Percentiles rank a stretch among this genome's conserved stretches.
Evolutionary conservation across 2,888 invertebrate species (phyloP).

Genomic region (Liopterus haemorrhoidalis): DNA sequence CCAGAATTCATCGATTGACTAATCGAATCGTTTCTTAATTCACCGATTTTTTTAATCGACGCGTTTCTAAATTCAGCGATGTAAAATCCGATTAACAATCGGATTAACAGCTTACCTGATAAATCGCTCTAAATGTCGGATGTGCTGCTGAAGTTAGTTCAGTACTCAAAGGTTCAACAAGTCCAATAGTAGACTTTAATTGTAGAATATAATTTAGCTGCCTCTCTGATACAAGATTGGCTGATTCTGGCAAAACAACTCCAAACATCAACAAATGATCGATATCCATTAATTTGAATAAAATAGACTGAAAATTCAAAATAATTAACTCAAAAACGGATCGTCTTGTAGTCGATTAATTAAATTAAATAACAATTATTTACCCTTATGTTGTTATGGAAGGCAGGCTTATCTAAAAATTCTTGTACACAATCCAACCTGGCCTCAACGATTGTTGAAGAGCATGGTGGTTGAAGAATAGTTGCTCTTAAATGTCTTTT

Average conservation of each 20-base stretch:
- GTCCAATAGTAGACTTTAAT: constrained; percentile 70
- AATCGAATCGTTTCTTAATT: too few species aligned
- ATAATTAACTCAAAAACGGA: constrained; percentile 20
- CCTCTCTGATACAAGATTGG: constrained; percentile 57
- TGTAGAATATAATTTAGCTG: constrained; percentile 72
- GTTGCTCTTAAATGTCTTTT: constrained; percentile 70
- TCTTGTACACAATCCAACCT: constrained; percentile 73
- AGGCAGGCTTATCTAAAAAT: constrained; percentile 60
- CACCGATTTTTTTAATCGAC: too few species aligned
- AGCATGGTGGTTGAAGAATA: constrained; percentile 73
- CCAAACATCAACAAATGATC: constrained; percentile 67
- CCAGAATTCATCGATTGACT: too few species aligned
- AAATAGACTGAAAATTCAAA: constrained; percentile 54
- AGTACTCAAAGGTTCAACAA: constrained; percentile 59
- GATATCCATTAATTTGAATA: constrained; percentile 67
- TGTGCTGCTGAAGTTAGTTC: constrained; percentile 50
- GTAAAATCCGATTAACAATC: too few species aligned
- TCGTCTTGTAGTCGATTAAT: constrained; percentile 6
- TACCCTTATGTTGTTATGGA: constrained; percentile 44
- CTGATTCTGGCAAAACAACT: constrained; percentile 48
- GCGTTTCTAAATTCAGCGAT: too few species aligned
- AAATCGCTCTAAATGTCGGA: constrained; percentile 7
- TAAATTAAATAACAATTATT: neutral
- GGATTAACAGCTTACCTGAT: constrained; percentile 1
- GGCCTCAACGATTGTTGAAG: constrained; percentile 57